These are phyloP conservation scores for Nebria ingens DNA, from an alignment of 1,140 invertebrate genomes.

Conservation along the genomic window DNA sequence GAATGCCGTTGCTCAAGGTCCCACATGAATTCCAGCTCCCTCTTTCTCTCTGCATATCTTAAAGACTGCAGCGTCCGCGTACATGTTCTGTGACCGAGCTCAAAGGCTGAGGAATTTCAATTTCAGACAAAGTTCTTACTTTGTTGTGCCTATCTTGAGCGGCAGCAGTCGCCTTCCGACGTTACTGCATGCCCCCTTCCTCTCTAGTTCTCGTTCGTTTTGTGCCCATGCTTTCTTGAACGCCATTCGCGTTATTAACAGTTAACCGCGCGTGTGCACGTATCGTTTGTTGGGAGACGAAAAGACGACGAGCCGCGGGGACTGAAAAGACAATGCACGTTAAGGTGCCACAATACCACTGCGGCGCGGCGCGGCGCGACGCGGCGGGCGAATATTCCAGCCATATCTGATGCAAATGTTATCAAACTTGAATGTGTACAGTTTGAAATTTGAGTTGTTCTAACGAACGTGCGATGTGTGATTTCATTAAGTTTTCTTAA, in stretches of 20 bases:
- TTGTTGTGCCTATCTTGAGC: conserved; percentile 3
- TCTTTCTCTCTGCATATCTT: conserved; percentile 6
- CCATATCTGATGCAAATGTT: conserved; percentile 4
- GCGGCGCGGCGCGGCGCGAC: too few relatives aligned
- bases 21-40: conserved; percentile 3
- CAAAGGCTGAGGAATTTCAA: conserved; percentile 12
- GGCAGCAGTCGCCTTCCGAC: neutral
- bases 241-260: neutral
- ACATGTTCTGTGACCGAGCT: conserved; percentile 4
- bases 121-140: conserved; percentile 10
- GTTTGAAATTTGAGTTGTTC: neutral
- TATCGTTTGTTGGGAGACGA: too few relatives aligned
- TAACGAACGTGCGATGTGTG: neutral
- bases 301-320: too few relatives aligned
- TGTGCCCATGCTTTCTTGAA: neutral
- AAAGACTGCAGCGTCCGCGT: conserved; percentile 6
- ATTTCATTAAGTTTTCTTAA: conserved; percentile 6
- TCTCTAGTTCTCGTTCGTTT: neutral
- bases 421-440: conserved; percentile 1
- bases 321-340: too few relatives aligned
- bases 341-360: too few relatives aligned
- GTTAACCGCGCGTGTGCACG: neutral
- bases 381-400: neutral
- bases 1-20: neutral
- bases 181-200: neutral